phyloP scores from a whole-genome alignment of 2,113 vertebrate species.

The Phylloscopus trochilus region DNA sequence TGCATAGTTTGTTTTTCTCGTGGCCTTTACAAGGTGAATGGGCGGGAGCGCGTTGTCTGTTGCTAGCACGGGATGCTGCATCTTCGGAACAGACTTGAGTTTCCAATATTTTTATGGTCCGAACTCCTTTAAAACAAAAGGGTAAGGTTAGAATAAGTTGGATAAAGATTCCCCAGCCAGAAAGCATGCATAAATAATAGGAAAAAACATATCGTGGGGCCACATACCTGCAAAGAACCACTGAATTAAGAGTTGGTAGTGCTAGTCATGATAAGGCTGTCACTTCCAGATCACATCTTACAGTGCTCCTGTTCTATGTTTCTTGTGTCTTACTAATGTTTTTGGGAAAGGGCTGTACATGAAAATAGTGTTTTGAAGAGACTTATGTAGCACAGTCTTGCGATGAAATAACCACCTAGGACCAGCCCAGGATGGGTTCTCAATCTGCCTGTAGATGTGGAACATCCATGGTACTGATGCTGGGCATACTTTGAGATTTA shows the following conservation, averaged over 20 bases:
- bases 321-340: not conserved
- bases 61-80: not conserved
- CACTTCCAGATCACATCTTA: accelerated
- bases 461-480: not conserved
- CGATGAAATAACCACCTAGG: not conserved
- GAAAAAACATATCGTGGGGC: not conserved
- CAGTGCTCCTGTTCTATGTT: not conserved
- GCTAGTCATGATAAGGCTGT: accelerated
- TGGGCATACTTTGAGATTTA: not conserved
- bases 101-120: not conserved
- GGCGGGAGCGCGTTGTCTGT: accelerated
- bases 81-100: not conserved
- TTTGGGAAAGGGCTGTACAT: not conserved
- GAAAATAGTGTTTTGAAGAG: not conserved
- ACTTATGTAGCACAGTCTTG: accelerated
- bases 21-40: not conserved
- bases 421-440: not conserved
- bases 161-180: not conserved
- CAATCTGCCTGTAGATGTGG: accelerated
- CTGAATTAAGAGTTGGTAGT: not conserved
- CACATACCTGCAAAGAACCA: not conserved
- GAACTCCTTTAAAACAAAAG: not conserved
- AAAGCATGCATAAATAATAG: not conserved
- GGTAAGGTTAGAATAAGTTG: not conserved
- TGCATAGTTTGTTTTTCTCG: not conserved